Conservation (phyloP, 2,888 invertebrate species). For the Salpingus planirostris region DNA sequence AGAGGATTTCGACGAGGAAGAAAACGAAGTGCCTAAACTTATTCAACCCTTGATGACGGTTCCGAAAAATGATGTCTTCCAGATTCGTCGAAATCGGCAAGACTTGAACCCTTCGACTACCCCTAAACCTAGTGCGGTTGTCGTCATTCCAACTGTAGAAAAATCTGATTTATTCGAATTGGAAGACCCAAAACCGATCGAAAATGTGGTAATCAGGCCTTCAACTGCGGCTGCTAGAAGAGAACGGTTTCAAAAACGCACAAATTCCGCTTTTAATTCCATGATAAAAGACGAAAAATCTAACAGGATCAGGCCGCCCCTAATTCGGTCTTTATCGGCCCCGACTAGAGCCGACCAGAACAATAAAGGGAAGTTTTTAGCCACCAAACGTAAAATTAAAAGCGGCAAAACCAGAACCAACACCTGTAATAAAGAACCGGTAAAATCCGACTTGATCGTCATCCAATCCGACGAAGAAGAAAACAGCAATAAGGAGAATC, state of each 20-base stretch:
- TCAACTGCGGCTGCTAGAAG: conserved; percentile 31
- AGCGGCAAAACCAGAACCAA: conserved; percentile 15
- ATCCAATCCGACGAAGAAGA: conserved; percentile 10
- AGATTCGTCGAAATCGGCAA: conserved; percentile 16
- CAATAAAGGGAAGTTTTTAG: conserved; percentile 27
- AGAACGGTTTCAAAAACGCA: too few species aligned
- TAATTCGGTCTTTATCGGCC: conserved; percentile 31
- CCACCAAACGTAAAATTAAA: conserved; percentile 32
- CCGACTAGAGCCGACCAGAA: conserved; percentile 25
- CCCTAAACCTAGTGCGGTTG: conserved; percentile 22
- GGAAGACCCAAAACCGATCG: neutral
- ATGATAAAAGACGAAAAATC: too few species aligned
- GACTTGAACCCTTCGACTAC: conserved; percentile 2
- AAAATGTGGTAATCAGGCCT: conserved; percentile 15
- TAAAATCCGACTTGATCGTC: neutral
- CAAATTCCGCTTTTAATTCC: too few species aligned
- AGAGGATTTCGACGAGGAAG: conserved; percentile 4
- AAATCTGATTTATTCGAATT: conserved; percentile 6
- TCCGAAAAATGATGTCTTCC: conserved; percentile 16
- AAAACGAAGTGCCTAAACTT: conserved; percentile 17
- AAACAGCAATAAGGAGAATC: conserved; percentile 17
- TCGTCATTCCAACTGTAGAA: conserved; percentile 30
- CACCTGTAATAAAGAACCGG: neutral
- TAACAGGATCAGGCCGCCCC: conserved; percentile 34
- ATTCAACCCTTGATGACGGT: conserved; percentile 20